A percentile compares a stretch with the other conserved stretches of the same genome.
phyloP scores from a whole-genome alignment of 2,113 vertebrate genomes.

The Xerus inauris region DNA sequence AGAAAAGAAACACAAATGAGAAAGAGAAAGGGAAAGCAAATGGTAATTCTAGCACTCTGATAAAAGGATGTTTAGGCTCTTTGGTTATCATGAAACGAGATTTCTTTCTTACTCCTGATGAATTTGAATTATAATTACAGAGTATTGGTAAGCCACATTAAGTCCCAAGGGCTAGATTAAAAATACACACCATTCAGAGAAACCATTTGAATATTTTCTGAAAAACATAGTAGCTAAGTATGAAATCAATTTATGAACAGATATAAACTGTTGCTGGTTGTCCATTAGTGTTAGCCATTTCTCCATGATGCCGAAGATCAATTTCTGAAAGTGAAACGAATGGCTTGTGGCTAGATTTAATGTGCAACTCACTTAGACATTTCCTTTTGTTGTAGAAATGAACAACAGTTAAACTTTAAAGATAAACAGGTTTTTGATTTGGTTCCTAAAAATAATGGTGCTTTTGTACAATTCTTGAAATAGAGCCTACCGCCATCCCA shows the following conservation, averaged over 20 bases:
- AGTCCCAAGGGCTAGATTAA: not conserved
- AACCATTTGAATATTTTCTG: conserved; percentile 36
- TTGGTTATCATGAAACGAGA: conserved; percentile 22
- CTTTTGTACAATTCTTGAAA: conserved; percentile 85
- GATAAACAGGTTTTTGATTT: conserved; percentile 49
- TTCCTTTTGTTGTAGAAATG: conserved; percentile 71
- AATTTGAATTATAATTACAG: conserved; percentile 54
- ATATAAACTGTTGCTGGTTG: conserved; percentile 35
- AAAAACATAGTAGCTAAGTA: conserved; percentile 36
- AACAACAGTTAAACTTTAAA: conserved; percentile 63
- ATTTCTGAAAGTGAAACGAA: conserved; percentile 56
- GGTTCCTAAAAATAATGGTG: conserved; percentile 81
- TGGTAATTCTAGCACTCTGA: not conserved
- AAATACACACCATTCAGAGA: conserved; percentile 4
- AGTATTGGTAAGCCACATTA: conserved; percentile 29
- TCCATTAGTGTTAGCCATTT: conserved; percentile 41
- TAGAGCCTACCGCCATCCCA: conserved; percentile 78
- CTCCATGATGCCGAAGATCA: not conserved
- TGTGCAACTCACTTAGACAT: conserved; percentile 41
- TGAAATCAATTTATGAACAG: conserved; percentile 45
- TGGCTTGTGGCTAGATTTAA: not conserved
- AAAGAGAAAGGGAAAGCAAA: not conserved
- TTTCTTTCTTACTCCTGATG: conserved; percentile 15
- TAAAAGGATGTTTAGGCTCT: not conserved
- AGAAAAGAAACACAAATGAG: not conserved